Base-by-base conservation (phyloP, 1,140 invertebrate species). In the Microplitis demolitor region DNA sequence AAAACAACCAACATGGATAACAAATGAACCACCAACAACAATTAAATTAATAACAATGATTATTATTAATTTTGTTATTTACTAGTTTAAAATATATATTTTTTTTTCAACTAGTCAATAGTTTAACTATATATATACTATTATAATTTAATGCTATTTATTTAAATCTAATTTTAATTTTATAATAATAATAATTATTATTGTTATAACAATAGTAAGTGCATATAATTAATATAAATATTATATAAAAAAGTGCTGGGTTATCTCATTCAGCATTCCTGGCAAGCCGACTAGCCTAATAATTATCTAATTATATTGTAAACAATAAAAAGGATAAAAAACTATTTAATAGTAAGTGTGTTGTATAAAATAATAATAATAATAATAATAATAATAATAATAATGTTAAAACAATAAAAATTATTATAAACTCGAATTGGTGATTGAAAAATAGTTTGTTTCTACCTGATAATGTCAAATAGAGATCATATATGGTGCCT, bases 391-490 rank as follows among this genome's bases (percentile, higher is more conserved):
- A 54, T 31, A 62, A 70, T 31, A 68, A 35, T n/a, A 60, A 35
- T 51, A 35, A 45, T 33, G 24, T 24, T 24, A 24, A 24, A 60
- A 45, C 71, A 64, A 76, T 61, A 54, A 69, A 72, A 67, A 63
- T 60, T 5, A 39, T 74, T 68, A 73, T 11, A 50, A 69, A 74
- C 74, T 71, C 45, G 74, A 78, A 80, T 79, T 84, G 24, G 24
- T 24, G 24, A 75, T 75, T 79, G 80, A 74, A 80, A 84, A 84
- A 72, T 75, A 81, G 71, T 83, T 61, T 45, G 39, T 71, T 86
- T 87, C 88, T 90, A 95, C 93, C 94, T 94, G 93, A 94, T 87
- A 93, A 93, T 86, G 92, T 94, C 85, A 94, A 90, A 88, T 95
- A 96, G 81, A 94, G 92, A 89, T 95, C 93, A 88, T 93, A 91